phyloP scores from a whole-genome alignment of 2,797 vertebrate species.

The Anableps anableps region DNA sequence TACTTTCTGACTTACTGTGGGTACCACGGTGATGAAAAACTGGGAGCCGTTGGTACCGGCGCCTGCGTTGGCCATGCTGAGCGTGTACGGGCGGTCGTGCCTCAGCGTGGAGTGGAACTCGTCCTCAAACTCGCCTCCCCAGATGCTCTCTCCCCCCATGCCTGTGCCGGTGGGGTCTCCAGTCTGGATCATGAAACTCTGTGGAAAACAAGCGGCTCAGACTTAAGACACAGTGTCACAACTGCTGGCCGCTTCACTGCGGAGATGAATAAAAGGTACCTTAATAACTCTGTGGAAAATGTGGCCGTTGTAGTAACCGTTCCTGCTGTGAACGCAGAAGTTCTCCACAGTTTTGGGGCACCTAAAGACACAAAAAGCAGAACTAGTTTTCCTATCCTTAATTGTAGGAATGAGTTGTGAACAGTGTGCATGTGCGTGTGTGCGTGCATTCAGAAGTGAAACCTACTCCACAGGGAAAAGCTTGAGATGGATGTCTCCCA shows the following conservation, averaged over 20 bases:
- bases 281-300: conserved; percentile 98
- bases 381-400: neutral
- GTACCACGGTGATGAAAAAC: conserved; percentile 97
- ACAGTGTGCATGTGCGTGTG: too few species aligned
- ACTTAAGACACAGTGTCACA: neutral
- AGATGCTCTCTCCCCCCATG: conserved; percentile 99
- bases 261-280: conserved; percentile 66
- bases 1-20: conserved; percentile 82
- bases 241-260: accelerated
- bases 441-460: neutral
- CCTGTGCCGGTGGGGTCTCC: conserved; percentile 98
- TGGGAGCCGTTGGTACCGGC: conserved; percentile 95
- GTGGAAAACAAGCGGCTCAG: neutral
- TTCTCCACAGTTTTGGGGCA: conserved; percentile 99
- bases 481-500: conserved; percentile 98
- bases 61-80: conserved; percentile 98
- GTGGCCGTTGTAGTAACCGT: conserved; percentile 95
- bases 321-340: conserved; percentile 98
- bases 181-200: conserved; percentile 99
- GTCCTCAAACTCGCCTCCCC: conserved; percentile 98
- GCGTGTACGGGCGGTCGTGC: conserved; percentile 97
- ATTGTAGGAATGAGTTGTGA: neutral
- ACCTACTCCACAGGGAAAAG: conserved; percentile 98
- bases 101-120: conserved; percentile 96
- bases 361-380: conserved; percentile 65